Evolutionary conservation across 2,888 invertebrate species (phyloP), one percentile per base, ranked within the genome.

Genomic region (Ichneumoninae sp.): DNA sequence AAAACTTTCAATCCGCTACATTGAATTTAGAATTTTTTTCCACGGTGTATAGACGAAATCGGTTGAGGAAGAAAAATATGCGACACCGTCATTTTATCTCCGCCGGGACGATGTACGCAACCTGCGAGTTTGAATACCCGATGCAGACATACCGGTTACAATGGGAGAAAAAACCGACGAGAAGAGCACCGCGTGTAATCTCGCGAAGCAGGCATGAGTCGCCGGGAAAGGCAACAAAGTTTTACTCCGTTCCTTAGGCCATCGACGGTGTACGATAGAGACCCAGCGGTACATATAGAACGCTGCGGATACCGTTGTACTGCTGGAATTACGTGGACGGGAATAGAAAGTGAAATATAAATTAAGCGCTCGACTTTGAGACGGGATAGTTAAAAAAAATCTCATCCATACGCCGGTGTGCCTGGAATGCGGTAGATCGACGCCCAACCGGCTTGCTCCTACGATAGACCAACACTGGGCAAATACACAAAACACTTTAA

Each of bases 311-410:
- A 81, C 69, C 85, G 80, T 71, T 85, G 71, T 71, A 70, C 66
- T 54, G 66, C 82, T 85, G 57, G 78, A 84, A 89, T 87, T 88
- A 87, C 87, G 86, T 85, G 86, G 85, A 54, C 54, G 81, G 77
- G 86, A 85, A 88, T 91, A 91, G 91, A 92, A 92, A 92, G 91
- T 90, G 81, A 89, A 88, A 83, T 88, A 90, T 83, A 83, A 83
- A 86, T 80, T 80, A 69, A 68, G 50, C 47, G 47, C 44, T 75
- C 66, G 66, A 60, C 74, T 73, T 52, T 26, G 54, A 83, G 63
- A 70, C 36, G 4, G 70, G 44, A 71, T 47, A 47, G 44, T 50
- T 7, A 52, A n/a, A 69, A 70, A 66, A 74, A 71, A 75, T 57
- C 10, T 10, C 10, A 70, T 74, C 69, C 16, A 16, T 57, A 22